Conservation (phyloP, 2,113 vertebrate genomes). For the Pituophis catenifer region DNA sequence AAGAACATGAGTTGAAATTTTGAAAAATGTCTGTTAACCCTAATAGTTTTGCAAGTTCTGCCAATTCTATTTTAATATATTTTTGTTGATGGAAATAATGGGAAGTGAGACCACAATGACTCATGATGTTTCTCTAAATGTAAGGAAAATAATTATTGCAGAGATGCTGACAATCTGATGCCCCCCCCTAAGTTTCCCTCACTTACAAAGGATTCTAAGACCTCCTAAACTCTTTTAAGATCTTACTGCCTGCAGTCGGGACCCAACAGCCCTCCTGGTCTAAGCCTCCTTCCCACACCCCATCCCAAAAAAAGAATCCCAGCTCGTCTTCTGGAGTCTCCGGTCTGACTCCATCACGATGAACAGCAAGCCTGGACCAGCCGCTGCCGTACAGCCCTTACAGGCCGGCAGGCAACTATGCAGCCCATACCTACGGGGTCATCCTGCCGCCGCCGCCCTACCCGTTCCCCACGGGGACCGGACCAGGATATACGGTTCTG, state of each 20-base stretch:
- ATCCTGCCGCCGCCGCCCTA: too few species aligned
- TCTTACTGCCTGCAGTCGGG: neutral
- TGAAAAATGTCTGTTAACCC: neutral
- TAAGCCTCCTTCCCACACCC: too few species aligned
- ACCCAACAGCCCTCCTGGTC: too few species aligned
- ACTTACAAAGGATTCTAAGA: neutral
- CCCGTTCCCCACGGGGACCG: too few species aligned
- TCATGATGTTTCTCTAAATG: neutral
- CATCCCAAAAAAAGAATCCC: too few species aligned
- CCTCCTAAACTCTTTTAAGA: neutral
- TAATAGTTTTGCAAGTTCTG: neutral
- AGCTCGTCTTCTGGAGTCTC: too few species aligned
- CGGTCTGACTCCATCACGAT: too few species aligned
- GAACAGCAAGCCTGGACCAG: too few species aligned
- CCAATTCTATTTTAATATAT: neutral
- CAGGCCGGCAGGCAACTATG: too few species aligned
- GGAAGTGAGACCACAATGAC: neutral
- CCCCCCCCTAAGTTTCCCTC: neutral
- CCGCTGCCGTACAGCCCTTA: too few species aligned
- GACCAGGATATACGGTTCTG: too few species aligned
- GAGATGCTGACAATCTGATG: neutral
- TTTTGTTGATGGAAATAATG: neutral
- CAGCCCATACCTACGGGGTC: too few species aligned
- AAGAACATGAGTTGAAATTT: neutral
- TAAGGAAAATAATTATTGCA: neutral